phyloP scores from a whole-genome alignment of 2,888 invertebrate genomes.

The Teleiodes luculella region DNA sequence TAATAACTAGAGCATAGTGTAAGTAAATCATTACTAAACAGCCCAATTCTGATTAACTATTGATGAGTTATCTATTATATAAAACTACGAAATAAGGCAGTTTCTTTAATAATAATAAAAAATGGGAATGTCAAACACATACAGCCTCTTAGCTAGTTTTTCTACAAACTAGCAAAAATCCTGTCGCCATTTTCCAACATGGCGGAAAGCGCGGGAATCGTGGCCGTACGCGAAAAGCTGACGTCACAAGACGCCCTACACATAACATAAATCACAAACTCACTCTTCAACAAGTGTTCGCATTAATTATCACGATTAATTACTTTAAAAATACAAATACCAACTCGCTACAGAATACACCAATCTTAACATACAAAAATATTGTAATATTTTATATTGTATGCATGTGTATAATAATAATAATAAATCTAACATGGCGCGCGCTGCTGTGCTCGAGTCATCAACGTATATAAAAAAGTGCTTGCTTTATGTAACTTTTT shows the following conservation, averaged over 20 bases:
- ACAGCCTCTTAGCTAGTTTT: slow-evolving; percentile 38
- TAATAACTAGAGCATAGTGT: slow-evolving; percentile 45
- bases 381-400: slow-evolving; percentile 65
- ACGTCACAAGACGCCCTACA: slow-evolving; percentile 36
- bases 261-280: slow-evolving; percentile 54
- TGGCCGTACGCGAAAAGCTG: slow-evolving; percentile 71
- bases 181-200: slow-evolving; percentile 13
- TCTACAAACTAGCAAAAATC: slow-evolving; percentile 13
- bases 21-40: slow-evolving; percentile 48
- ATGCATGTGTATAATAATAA: slow-evolving; percentile 66
- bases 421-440: slow-evolving; percentile 61
- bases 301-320: slow-evolving; percentile 47
- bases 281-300: slow-evolving; percentile 52
- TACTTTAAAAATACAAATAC: slow-evolving; percentile 63
- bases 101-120: slow-evolving; percentile 33
- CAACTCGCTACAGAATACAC: slow-evolving; percentile 72
- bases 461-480: slow-evolving; percentile 10
- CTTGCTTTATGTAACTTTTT: slow-evolving; percentile 9
- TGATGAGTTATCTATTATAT: slow-evolving; percentile 36
- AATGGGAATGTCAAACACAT: slow-evolving; percentile 56
- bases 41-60: slow-evolving; percentile 65
- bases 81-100: slow-evolving; percentile 57
- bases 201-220: slow-evolving; percentile 34
- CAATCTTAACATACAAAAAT: slow-evolving; percentile 75
- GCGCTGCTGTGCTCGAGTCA: slow-evolving; percentile 54